Evolutionary conservation across 2,888 invertebrate genomes (phyloP).

Genomic region (Rhimphoctona megacephalus): DNA sequence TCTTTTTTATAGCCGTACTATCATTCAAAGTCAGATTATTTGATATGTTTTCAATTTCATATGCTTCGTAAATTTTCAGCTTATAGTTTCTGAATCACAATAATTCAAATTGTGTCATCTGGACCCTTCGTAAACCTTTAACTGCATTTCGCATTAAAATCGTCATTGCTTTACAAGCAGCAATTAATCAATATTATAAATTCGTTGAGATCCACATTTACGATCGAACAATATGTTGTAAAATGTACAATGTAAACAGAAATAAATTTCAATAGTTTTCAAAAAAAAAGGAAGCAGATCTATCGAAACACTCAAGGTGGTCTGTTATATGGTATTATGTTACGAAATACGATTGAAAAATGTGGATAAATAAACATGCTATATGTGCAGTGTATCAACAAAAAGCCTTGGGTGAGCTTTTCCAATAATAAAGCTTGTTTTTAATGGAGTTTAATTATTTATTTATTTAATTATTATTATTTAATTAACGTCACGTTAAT

Average conservation of each 20-base stretch:
- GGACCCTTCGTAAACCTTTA: too few species aligned
- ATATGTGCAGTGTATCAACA: neutral
- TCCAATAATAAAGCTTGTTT: neutral
- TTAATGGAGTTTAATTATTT: too few species aligned
- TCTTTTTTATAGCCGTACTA: neutral
- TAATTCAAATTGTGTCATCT: too few species aligned
- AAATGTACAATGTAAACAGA: too few species aligned
- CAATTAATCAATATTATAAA: neutral
- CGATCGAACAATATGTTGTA: neutral
- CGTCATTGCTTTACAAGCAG: neutral
- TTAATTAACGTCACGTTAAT: constrained; percentile 10
- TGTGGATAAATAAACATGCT: neutral
- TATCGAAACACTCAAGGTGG: neutral
- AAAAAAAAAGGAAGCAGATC: too few species aligned
- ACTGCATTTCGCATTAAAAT: neutral
- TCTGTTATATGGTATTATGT: neutral
- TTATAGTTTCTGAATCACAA: neutral
- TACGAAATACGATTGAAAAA: neutral
- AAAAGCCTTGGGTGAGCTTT: neutral
- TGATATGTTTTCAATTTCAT: neutral
- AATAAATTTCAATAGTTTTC: too few species aligned
- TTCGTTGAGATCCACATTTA: neutral
- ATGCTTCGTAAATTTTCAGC: neutral
- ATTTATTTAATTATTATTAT: too few species aligned
- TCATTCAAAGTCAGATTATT: neutral